Evolutionary conservation across 2,113 vertebrate species (phyloP), one percentile per base, ranked within the genome.

Genomic region (Myocastor coypus): DNA sequence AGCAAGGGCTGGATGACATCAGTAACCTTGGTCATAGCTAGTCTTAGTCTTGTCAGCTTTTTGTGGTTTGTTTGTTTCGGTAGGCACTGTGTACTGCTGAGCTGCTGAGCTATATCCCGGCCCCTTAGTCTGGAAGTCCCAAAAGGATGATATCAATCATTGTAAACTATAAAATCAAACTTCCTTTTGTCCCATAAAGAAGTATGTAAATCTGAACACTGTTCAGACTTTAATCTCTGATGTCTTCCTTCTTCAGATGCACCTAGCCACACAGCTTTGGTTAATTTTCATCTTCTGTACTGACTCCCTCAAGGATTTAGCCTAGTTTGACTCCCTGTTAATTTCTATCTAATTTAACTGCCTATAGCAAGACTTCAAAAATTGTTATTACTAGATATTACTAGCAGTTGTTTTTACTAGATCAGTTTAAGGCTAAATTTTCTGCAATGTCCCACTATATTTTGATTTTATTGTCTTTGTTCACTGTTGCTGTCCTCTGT

Each of bases 381-480:
- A 9, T 26, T 96, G 0, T 63, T 94, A 6, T 92, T 63, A 3
- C 42, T 78, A 24, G 14, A 26, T 83, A 71, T 81, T 75, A n/a
- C n/a, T n/a, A n/a, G n/a, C n/a, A n/a, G n/a, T n/a, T n/a, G n/a
- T n/a, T n/a, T n/a, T n/a, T n/a, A n/a, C n/a, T n/a, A n/a, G n/a
- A 57, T 59, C 17, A 42, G 7, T n/a, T 14, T n/a, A 80, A 68
- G 37, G 63, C 32, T 69, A 55, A n/a, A 42, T 69, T 59, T 84
- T 50, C 28, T 3, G 4, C 12, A 69, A 32, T 61, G 8, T 92
- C 50, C 22, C 22, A 46, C 14, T 73, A 28, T 64, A 64, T 89
- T 91, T 93, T 84, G 8, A 63, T 73, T 95, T 77, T 83, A 32
- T 59, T 86, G 20, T 69, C 46, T 34, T 63, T 84, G 28, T 81